Percentiles rank a stretch among this genome's conserved stretches.
These are phyloP conservation scores for Pseudonaja textilis DNA, from an alignment of 2,113 vertebrate species.

Conservation along the genomic window DNA sequence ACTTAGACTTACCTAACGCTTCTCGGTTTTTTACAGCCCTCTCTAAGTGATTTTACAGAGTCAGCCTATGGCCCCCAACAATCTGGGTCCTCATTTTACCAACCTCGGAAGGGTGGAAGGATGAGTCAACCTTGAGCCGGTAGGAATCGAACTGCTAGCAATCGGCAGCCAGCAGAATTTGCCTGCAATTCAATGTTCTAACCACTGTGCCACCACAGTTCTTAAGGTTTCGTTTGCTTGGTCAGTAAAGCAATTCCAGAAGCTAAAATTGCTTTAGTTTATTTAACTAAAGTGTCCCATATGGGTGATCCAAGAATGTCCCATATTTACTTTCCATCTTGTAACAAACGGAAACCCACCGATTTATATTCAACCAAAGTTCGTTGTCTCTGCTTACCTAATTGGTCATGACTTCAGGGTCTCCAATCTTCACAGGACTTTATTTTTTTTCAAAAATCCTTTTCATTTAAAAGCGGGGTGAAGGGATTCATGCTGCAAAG, in stretches of 20 bases:
- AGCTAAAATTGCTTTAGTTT: not conserved
- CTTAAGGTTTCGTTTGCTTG: not conserved
- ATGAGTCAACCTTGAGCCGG: too few relatives aligned
- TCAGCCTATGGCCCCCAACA: too few relatives aligned
- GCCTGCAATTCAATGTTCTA: too few relatives aligned
- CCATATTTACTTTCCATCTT: not conserved
- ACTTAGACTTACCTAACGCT: too few relatives aligned
- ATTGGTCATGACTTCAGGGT: not conserved
- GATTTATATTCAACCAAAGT: not conserved
- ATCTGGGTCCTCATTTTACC: too few relatives aligned
- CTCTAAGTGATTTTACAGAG: too few relatives aligned
- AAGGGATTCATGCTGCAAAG: not conserved
- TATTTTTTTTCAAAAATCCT: not conserved
- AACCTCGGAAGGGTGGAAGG: too few relatives aligned
- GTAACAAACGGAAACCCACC: not conserved
- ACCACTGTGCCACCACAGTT: not conserved
- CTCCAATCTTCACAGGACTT: not conserved
- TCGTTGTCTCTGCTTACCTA: not conserved
- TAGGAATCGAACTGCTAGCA: too few relatives aligned
- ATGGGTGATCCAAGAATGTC: not conserved
- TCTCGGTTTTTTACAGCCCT: too few relatives aligned
- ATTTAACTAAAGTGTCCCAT: not conserved
- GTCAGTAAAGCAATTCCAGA: not conserved
- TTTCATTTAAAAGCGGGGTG: not conserved
- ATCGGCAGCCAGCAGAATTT: too few relatives aligned